Evolutionary conservation across 2,888 invertebrate genomes (phyloP), one percentile per base, ranked within the genome.

Genomic region (Seladonia tumulorum): DNA sequence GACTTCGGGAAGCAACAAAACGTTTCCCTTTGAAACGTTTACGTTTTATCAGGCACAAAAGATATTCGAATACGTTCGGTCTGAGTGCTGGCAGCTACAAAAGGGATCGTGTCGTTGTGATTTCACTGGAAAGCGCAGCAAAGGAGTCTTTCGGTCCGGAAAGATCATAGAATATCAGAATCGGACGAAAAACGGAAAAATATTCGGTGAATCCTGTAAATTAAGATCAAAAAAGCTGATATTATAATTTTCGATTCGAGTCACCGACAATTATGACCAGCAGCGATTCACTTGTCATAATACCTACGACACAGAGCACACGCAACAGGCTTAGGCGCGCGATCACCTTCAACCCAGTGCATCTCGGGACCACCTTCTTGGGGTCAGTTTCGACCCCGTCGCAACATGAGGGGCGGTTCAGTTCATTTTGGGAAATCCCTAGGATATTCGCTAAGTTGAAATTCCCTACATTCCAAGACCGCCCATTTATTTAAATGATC

Each of bases 41-140:
- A 78, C 84, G 60, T 84, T 84, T 39, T 49, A 60, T 68, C 18
- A 75, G 74, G 77, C 60, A 78, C 77, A 84, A 84, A 84, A 77
- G 74, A 84, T 75, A 74, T 74, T 82, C 68, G 45, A 82, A 82
- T 78, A 84, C 60, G n/a, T 22, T 68, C 73, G 29, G 63, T 63
- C 70, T 71, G 83, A 78, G 35, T 70, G 77, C 74, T 42, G 45
- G 53, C 16, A 29, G 63, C 22, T 35, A 68, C 66, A 84, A 77
- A 84, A 70, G 81, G 42, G 45, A 63, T 72, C 63, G 63, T 16
- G 60, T 39, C 45, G 10, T 42, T 39, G n/a, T 14, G 60, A 68
- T 57, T 84, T 73, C 74, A 49, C 74, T 63, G 74, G 60, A 77
- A 78, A 75, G 63, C 35, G 35, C 35, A 35, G 35, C 35, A 35